Percentiles rank a stretch among this genome's conserved stretches.
phyloP scores from a whole-genome alignment of 1,140 invertebrate species.

The Penaeus vannamei region DNA sequence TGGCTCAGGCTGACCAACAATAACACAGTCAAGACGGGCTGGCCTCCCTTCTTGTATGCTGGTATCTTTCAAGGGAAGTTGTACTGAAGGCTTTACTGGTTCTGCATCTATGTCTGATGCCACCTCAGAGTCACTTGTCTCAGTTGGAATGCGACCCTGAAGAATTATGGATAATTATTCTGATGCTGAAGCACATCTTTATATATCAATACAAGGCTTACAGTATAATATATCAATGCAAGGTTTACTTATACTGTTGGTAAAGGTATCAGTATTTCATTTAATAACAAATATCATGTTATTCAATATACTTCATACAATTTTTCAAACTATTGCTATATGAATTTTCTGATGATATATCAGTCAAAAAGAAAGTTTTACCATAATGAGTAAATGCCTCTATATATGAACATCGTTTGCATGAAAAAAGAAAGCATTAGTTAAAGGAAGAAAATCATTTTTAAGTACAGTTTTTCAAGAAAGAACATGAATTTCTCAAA shows the following conservation, averaged over 20 bases:
- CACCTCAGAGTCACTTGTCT: constrained; percentile 82
- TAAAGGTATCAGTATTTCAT: too few relatives aligned
- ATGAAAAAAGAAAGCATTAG: too few relatives aligned
- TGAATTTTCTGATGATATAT: not conserved
- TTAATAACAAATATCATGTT: too few relatives aligned
- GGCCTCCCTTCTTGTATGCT: constrained; percentile 81
- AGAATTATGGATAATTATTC: not conserved
- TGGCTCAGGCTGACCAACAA: constrained; percentile 87
- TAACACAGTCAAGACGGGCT: constrained; percentile 84
- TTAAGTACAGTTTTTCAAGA: too few relatives aligned
- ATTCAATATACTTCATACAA: too few relatives aligned
- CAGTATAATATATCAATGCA: too few relatives aligned
- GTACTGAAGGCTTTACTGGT: constrained; percentile 81
- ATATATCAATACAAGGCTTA: not conserved
- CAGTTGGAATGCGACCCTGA: constrained; percentile 78
- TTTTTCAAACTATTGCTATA: not conserved
- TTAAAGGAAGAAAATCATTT: too few relatives aligned
- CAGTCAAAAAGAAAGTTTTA: not conserved
- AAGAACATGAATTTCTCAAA: not conserved
- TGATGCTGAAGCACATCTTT: not conserved
- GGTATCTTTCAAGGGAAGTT: constrained; percentile 80
- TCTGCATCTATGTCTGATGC: constrained; percentile 78
- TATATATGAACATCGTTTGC: not conserved
- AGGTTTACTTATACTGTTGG: too few relatives aligned
- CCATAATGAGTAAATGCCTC: not conserved